Base-by-base conservation (phyloP, 2,797 vertebrate genomes). In the Nyctalus aviator region DNA sequence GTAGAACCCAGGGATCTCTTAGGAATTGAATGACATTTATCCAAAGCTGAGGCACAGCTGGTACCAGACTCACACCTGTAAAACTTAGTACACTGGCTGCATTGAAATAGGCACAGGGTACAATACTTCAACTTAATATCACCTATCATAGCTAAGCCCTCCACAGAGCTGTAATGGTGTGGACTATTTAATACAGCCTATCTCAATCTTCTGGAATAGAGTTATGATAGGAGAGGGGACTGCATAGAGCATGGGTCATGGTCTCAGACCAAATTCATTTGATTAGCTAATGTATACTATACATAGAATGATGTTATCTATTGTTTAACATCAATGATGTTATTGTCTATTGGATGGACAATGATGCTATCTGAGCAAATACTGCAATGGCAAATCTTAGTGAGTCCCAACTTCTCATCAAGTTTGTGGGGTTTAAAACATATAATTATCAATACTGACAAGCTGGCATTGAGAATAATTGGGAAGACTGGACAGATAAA, bases 321-420 rank as follows among this genome's bases (percentile, higher is more conserved):
- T 23, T 23, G 12, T 62, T 37, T 83, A 73, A 37, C 37, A 37
- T 37, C 7, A 25, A 69, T 59, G 53, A 62, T 12, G 35, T 18
- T 62, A 48, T 27, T 69, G 41, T 64, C 37, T 32, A 7, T 23
- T 23, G 9, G 69, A 46, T 83, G 44, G 50, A 73, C 7, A 25
- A 69, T 59, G 53, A 62, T 12, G 35, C 18, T 62, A 48, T 27
- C 30, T 91, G 27, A 86, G 64, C 44, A 93, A 89, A 83, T 71
- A 71, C 14, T 46, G 1, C 27, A 91, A 55, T 17, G 30, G 8
- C 41, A 50, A 86, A 85, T 69, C 7, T 62, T n/a, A 27, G 27
- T 64, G 35, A 84, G 46, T 68, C 50, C 44, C 66, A 79, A n/a
- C 14, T 93, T 94, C 46, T 88, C 76, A 78, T 68, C 32, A 85